phyloP scores from a whole-genome alignment of 2,113 vertebrate genomes.

The Prietella phreatophila region DNA sequence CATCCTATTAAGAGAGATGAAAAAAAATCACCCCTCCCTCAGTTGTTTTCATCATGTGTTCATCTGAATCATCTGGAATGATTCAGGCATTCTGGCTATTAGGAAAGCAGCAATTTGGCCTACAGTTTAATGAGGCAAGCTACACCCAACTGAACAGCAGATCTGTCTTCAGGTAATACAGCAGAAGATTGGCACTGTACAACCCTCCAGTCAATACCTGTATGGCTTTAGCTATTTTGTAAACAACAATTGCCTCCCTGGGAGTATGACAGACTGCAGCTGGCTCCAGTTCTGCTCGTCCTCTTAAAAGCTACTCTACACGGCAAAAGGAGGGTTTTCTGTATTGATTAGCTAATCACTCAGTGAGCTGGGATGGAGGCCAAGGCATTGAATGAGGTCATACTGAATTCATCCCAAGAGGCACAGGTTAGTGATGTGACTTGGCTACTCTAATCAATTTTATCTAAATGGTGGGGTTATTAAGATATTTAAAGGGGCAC shows the following conservation, averaged over 20 bases:
- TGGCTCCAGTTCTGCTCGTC: conserved; percentile 24
- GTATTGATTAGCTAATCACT: conserved; percentile 46
- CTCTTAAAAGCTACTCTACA: conserved; percentile 33
- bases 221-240: conserved; percentile 41
- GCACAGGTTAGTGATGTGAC: conserved; percentile 19
- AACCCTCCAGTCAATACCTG: conserved; percentile 46
- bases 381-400: conserved; percentile 35
- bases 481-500: neutral
- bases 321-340: conserved; percentile 32
- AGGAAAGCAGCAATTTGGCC: conserved; percentile 22
- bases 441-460: conserved; percentile 9
- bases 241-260: conserved; percentile 31
- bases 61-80: conserved; percentile 14
- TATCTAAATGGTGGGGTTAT: conserved; percentile 4
- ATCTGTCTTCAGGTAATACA: conserved; percentile 42
- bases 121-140: conserved; percentile 35
- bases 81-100: conserved; percentile 18
- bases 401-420: conserved; percentile 1
- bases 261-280: conserved; percentile 26
- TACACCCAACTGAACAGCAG: neutral
- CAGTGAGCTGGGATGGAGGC: conserved; percentile 21
- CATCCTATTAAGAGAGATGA: conserved; percentile 9
- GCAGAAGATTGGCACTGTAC: conserved; percentile 43
- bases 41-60: conserved; percentile 2
- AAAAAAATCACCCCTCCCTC: neutral